A percentile compares a stretch with the other conserved stretches of the same genome.
phyloP scores from a whole-genome alignment of 2,888 invertebrate species.

The Drosophila sordidula region DNA sequence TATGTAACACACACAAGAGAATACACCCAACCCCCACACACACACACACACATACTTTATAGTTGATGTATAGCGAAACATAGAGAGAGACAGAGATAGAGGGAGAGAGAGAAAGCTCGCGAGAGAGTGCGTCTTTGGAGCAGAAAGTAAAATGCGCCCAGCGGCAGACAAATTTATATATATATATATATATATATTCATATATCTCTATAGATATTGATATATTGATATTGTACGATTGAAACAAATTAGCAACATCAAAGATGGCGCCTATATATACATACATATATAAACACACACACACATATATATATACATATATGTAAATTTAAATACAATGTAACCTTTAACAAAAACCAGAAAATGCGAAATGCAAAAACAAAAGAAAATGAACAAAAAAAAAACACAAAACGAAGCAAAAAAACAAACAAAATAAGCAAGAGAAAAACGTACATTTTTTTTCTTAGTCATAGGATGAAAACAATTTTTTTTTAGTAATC shows the following conservation, averaged over 20 bases:
- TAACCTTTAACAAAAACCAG: slow-evolving; percentile 65
- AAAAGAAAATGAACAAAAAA: slow-evolving; percentile 22
- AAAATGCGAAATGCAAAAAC: slow-evolving; percentile 9
- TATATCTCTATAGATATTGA: slow-evolving; percentile 17
- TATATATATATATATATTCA: slow-evolving; percentile 5
- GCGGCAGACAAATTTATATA: slow-evolving; percentile 56
- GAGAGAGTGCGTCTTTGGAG: background rate
- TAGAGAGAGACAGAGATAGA: background rate
- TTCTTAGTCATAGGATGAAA: slow-evolving; percentile 74
- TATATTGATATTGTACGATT: slow-evolving; percentile 47
- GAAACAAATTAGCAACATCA: slow-evolving; percentile 69
- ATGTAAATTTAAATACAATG: slow-evolving; percentile 58
- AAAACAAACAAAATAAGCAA: slow-evolving; percentile 39
- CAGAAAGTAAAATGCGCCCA: slow-evolving; percentile 18
- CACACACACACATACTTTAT: slow-evolving; percentile 16
- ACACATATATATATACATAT: slow-evolving; percentile 6
- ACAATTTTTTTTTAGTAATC: slow-evolving; percentile 75
- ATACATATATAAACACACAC: slow-evolving; percentile 15
- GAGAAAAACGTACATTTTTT: slow-evolving; percentile 63
- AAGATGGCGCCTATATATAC: slow-evolving; percentile 72
- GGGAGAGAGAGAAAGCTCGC: slow-evolving; percentile 3
- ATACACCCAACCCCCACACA: slow-evolving; percentile 8
- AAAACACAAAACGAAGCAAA: slow-evolving; percentile 34
- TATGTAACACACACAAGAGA: slow-evolving; percentile 27
- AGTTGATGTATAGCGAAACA: slow-evolving; percentile 34